phyloP scores from a whole-genome alignment of 2,113 vertebrate species.

The Hippocampus guttulatus region DNA sequence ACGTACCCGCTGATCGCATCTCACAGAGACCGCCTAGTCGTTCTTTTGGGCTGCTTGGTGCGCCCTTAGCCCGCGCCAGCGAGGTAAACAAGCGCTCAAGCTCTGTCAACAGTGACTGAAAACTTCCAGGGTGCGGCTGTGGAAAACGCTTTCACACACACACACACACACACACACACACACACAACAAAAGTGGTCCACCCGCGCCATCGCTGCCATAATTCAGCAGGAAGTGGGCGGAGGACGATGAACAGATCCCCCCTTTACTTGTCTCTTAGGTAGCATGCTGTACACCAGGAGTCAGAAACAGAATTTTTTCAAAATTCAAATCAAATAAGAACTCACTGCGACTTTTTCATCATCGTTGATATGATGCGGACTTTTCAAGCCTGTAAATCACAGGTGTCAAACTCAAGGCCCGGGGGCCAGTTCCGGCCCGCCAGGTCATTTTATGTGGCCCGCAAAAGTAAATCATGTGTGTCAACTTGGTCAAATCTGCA shows the following conservation, averaged over 20 bases:
- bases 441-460: too few species aligned
- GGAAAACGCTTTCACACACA: conserved; percentile 17
- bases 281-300: neutral
- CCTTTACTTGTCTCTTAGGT: neutral
- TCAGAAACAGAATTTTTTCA: too few species aligned
- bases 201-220: conserved; percentile 10
- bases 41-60: neutral
- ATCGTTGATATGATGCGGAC: too few species aligned
- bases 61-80: neutral
- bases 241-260: neutral
- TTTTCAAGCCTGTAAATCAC: too few species aligned
- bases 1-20: neutral
- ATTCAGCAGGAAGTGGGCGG: conserved; percentile 12
- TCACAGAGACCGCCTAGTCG: neutral
- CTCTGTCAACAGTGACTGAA: conserved; percentile 65
- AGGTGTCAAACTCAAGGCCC: too few species aligned
- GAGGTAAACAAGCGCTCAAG: conserved; percentile 52
- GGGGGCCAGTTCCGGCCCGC: too few species aligned
- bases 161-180: neutral
- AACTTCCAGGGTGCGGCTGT: conserved; percentile 57
- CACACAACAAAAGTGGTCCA: neutral
- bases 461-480: too few species aligned
- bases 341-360: too few species aligned
- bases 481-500: too few species aligned
- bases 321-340: too few species aligned